Percentiles rank a stretch among this genome's conserved stretches.
These are phyloP conservation scores for Rapana venosa DNA, from an alignment of 2,888 invertebrate genomes.

Conservation along the genomic window DNA sequence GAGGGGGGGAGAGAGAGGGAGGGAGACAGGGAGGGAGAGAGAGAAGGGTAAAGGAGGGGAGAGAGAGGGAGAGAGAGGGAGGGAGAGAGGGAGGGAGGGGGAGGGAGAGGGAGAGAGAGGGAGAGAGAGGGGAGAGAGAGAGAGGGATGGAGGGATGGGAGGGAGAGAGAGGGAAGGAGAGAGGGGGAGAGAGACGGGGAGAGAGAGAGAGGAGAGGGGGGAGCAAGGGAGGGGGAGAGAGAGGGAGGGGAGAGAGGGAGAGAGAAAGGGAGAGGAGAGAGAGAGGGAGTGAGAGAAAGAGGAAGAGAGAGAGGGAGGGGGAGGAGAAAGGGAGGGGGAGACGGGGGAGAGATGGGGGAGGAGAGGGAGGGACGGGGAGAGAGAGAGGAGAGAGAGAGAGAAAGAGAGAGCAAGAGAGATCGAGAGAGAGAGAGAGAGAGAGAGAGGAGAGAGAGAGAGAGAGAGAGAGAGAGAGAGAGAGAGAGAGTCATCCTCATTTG, in stretches of 20 bases:
- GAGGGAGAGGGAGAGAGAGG: background rate
- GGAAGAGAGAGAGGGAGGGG: background rate
- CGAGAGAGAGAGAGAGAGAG: background rate
- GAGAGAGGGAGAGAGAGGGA: too few relatives aligned
- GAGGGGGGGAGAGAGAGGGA: too few relatives aligned
- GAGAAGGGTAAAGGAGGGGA: too few relatives aligned
- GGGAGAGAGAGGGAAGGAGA: background rate
- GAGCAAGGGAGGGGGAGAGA: background rate
- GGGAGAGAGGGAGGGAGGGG: background rate
- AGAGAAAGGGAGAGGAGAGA: background rate
- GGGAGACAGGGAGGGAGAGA: too few relatives aligned
- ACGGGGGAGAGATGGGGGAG: background rate
- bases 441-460: background rate
- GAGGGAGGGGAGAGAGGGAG: background rate
- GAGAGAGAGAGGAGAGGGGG: background rate
- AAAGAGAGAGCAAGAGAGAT: background rate
- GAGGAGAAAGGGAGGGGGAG: background rate
- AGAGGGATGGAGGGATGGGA: background rate
- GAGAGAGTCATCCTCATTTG: background rate
- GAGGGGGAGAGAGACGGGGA: background rate
- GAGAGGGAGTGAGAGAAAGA: background rate
- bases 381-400: background rate
- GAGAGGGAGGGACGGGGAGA: constrained; percentile 18
- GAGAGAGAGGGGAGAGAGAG: background rate
- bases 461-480: background rate